Evolutionary conservation across 1,140 invertebrate genomes (phyloP).

Genomic region (Pseudobourletiella spinata): DNA sequence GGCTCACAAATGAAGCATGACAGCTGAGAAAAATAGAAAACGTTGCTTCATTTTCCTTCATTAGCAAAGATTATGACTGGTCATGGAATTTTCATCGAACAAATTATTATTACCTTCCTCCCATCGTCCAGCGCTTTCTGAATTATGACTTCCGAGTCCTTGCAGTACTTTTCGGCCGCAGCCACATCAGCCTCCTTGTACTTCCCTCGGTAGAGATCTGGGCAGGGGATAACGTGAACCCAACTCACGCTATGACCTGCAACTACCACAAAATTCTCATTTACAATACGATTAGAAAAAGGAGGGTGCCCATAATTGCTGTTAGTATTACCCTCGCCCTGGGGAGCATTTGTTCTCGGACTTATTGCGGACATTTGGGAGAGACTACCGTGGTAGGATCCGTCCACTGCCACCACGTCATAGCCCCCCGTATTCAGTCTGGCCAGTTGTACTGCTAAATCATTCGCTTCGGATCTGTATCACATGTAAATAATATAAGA

Average conservation of each 20-base stretch:
- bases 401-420: slow-evolving; percentile 52
- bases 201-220: slow-evolving; percentile 52
- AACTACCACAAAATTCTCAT: no score
- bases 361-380: no score
- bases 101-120: slow-evolving; percentile 6
- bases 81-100: neutral
- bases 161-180: slow-evolving; percentile 45
- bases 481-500: neutral
- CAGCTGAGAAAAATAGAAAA: slow-evolving; percentile 20
- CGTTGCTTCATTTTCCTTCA: no score
- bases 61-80: no score
- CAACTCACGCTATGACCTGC: no score
- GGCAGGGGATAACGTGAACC: slow-evolving; percentile 52
- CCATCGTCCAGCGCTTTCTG: slow-evolving; percentile 36
- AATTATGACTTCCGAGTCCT: slow-evolving; percentile 46
- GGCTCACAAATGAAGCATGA: slow-evolving; percentile 35
- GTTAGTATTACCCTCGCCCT: no score
- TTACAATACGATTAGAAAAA: no score
- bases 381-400: slow-evolving; percentile 55
- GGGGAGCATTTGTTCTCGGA: no score
- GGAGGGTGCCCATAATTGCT: no score
- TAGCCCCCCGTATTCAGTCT: slow-evolving; percentile 46
- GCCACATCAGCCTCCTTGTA: slow-evolving; percentile 41
- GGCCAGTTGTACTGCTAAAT: slow-evolving; percentile 53
- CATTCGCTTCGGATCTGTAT: slow-evolving; percentile 52